These are phyloP conservation scores for Frankliniella fusca DNA, from an alignment of 2,888 invertebrate species.

Conservation along the genomic window DNA sequence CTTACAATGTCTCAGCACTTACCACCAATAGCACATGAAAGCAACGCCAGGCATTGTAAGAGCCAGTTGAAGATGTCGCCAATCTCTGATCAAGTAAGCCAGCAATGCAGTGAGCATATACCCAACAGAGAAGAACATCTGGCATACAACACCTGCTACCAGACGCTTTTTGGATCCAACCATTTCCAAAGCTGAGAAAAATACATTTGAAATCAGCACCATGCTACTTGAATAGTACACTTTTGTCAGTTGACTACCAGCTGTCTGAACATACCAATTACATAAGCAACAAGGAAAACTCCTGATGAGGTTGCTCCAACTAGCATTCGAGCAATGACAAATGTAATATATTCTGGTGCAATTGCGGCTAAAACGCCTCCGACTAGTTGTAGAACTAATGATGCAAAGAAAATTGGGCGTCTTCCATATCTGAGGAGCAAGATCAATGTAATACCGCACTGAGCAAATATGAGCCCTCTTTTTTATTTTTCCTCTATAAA, in stretches of 20 bases:
- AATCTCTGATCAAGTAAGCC: constrained; percentile 63
- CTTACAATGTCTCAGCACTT: constrained; percentile 38
- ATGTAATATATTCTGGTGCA: constrained; percentile 64
- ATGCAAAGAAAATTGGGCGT: constrained; percentile 66
- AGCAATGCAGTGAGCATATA: constrained; percentile 64
- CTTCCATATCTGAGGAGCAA: constrained; percentile 56
- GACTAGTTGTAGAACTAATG: constrained; percentile 63
- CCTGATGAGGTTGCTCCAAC: constrained; percentile 72
- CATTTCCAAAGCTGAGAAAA: constrained; percentile 58
- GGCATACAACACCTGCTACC: constrained; percentile 66
- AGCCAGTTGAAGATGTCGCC: constrained; percentile 65
- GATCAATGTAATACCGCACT: constrained; percentile 9
- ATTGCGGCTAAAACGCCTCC: constrained; percentile 63
- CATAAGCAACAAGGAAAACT: constrained; percentile 72
- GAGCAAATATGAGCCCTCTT: too few relatives aligned
- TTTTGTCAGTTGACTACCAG: background rate
- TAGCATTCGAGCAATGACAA: constrained; percentile 60
- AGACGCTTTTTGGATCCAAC: constrained; percentile 65
- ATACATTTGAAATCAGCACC: background rate
- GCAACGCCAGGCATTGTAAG: constrained; percentile 64
- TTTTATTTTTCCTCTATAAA: background rate
- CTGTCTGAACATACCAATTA: constrained; percentile 57
- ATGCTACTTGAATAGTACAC: background rate
- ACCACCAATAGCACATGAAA: constrained; percentile 68
- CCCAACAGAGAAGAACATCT: constrained; percentile 70